Percentiles rank a stretch among this genome's conserved stretches.
Conservation (phyloP, 2,113 vertebrate species). For the Picathartes gymnocephalus region DNA sequence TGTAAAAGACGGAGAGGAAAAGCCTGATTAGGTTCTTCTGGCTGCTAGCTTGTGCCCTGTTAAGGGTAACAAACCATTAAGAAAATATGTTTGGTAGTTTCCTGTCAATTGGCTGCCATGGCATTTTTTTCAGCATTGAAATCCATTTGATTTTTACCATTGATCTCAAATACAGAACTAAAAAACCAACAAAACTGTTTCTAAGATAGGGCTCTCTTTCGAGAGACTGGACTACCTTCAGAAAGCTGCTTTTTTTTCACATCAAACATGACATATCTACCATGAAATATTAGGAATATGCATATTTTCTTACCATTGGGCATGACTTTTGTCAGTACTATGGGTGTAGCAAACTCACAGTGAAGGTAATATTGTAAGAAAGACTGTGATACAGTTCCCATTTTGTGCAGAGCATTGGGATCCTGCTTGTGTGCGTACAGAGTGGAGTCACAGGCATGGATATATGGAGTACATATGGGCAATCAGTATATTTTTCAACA, state of each 20-base stretch:
- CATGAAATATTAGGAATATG: neutral
- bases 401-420: neutral
- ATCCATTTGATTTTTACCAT: neutral
- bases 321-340: neutral
- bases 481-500: neutral
- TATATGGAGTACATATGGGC: accelerated
- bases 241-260: neutral
- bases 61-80: neutral
- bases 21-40: neutral
- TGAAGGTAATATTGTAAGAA: neutral
- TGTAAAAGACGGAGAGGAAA: neutral
- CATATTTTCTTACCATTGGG: neutral
- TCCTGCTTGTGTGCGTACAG: neutral
- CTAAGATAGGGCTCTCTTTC: neutral
- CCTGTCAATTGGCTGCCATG: neutral
- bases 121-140: neutral
- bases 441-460: accelerated
- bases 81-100: neutral
- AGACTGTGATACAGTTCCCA: neutral
- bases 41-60: neutral
- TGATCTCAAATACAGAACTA: neutral
- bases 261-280: neutral
- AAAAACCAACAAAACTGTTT: neutral
- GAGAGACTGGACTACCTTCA: neutral
- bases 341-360: neutral